A percentile compares a stretch with the other conserved stretches of the same genome.
These are phyloP conservation scores for Stratiolaelaps scimitus DNA, from an alignment of 1,140 invertebrate genomes.

Conservation along the genomic window DNA sequence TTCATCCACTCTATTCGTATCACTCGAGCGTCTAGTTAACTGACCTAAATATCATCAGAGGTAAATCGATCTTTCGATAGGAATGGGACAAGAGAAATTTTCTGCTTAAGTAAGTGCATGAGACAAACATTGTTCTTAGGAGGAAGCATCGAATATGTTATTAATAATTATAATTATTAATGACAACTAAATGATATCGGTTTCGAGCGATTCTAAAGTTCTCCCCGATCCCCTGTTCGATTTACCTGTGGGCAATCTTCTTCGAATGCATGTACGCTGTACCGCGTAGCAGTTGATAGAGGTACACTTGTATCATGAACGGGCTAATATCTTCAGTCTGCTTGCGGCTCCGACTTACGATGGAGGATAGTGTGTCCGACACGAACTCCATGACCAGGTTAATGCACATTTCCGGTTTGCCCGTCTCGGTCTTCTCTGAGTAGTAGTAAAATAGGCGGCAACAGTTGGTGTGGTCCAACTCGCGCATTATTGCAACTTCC, in stretches of 20 bases:
- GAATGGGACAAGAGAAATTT: too few relatives aligned
- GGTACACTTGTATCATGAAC: not conserved
- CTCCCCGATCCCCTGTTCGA: too few relatives aligned
- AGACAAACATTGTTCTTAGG: too few relatives aligned
- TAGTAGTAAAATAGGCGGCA: constrained; percentile 10
- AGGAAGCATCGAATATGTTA: too few relatives aligned
- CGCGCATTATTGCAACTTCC: constrained; percentile 20
- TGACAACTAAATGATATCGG: too few relatives aligned
- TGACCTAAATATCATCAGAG: too few relatives aligned
- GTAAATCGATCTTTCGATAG: too few relatives aligned
- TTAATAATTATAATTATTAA: too few relatives aligned
- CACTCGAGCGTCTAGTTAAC: too few relatives aligned
- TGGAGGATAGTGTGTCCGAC: not conserved
- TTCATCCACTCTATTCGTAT: too few relatives aligned
- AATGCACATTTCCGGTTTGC: not conserved
- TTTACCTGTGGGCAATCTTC: constrained; percentile 91
- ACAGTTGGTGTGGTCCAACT: constrained; percentile 17
- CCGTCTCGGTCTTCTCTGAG: not conserved
- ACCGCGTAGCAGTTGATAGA: constrained; percentile 98
- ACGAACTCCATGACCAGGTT: not conserved
- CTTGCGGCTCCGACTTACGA: not conserved
- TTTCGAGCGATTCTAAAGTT: too few relatives aligned
- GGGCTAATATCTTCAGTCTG: not conserved
- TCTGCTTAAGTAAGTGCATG: too few relatives aligned
- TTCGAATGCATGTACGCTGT: constrained; percentile 95